Evolutionary conservation across 2,888 invertebrate genomes (phyloP).

Genomic region (Scaptomyza reducta): DNA sequence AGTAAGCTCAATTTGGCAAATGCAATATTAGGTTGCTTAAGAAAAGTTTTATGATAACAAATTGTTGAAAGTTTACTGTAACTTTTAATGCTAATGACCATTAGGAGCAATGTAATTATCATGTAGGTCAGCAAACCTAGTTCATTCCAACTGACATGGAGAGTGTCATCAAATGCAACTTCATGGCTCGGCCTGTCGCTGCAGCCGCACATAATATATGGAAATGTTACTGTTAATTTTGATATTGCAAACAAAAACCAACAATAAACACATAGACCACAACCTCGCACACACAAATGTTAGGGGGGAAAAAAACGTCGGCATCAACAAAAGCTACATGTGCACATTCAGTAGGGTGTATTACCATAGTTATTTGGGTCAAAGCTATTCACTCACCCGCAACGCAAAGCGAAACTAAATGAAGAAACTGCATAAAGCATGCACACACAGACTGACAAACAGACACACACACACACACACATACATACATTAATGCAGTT

Average conservation of each 20-base stretch:
- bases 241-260: conserved; percentile 20
- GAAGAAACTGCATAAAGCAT: conserved; percentile 74
- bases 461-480: conserved; percentile 30
- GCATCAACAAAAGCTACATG: conserved; percentile 57
- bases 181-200: conserved; percentile 20
- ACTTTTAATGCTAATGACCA: neutral
- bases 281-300: conserved; percentile 15
- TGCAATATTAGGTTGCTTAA: neutral
- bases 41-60: neutral
- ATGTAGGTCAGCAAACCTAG: conserved; percentile 41
- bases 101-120: conserved; percentile 25
- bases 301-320: conserved; percentile 6
- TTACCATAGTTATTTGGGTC: conserved; percentile 81
- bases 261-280: conserved; percentile 26
- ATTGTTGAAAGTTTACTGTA: neutral
- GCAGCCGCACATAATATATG: conserved; percentile 4
- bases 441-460: conserved; percentile 37
- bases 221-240: conserved; percentile 29
- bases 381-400: conserved; percentile 83
- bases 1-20: neutral
- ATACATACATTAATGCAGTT: conserved; percentile 45
- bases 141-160: conserved; percentile 28
- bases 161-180: conserved; percentile 42
- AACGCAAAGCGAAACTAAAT: conserved; percentile 61
- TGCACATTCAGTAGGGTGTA: conserved; percentile 58